Evolutionary conservation across 2,888 invertebrate genomes (phyloP), one percentile per base, ranked within the genome.

Genomic region (Stratiomys singularior): DNA sequence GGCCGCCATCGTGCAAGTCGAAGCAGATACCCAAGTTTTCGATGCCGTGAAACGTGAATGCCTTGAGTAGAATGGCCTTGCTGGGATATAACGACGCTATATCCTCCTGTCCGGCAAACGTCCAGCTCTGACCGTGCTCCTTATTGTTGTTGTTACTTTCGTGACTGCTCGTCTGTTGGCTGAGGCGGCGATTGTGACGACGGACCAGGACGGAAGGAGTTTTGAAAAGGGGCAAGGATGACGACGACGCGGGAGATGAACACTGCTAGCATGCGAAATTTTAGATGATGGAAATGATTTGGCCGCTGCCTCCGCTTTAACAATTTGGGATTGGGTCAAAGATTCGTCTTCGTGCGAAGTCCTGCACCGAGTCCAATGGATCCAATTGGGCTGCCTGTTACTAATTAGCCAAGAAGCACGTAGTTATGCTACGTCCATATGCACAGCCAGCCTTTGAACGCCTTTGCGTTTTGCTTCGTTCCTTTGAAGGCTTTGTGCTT

Each of bases 201-300:
- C 25, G 21, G 69, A 27, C 25, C 23, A 18, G 46, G 69, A 30
- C 64, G 69, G 69, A 69, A 46, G 46, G 46, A 69, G 69, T 46
- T 46, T 46, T 25, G 46, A 46, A 69, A 69, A 69, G 69, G 69
- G 69, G 69, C 69, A 69, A 69, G 69, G 69, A 69, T 46, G 69
- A 69, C 69, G 69, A 69, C 69, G 69, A 69, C 69, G 69, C 69
- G 69, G 46, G 69, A 69, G 69, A 69, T 69, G 69, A 46, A 69
- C 69, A 69, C 69, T 69, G 46, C 69, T 30, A 69, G 46, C 69
- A 69, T 69, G 69, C 69, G 69, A 69, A 69, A 69, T 69, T 69
- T 66, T n/a, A 69, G 69, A 69, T 69, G 69, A 69, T 69, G 69
- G 30, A 69, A 69, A 69, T 47, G 47, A 47, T 46, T 69, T 69